Base-by-base conservation (phyloP, 2,797 vertebrate genomes). In the Melanotaenia trifasciata region DNA sequence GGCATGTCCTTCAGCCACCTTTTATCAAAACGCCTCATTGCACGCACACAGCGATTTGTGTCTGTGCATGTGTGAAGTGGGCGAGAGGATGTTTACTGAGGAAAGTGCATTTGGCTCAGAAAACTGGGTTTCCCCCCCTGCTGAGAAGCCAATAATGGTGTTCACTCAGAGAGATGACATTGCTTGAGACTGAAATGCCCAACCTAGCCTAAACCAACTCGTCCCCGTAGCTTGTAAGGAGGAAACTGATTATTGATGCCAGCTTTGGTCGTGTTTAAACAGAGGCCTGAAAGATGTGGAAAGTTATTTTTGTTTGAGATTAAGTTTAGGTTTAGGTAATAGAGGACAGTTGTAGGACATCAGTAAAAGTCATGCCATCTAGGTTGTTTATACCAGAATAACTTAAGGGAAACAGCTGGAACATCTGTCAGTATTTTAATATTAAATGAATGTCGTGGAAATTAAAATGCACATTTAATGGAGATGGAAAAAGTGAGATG, bases 21-120 rank as follows among this genome's bases (percentile, higher is more conserved):
- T 68, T 72, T 58, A 40, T 58, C n/a, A 10, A 51, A n/a, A 51
- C 38, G 33, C 56, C 68, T 66, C 24, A 24, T 76, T 76, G 38
- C 73, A 58, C 69, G 20, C 22, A 66, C 59, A 40, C 58, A 70
- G 72, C 59, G 78, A 84, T 91, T 82, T 30, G 70, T 78, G 81
- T 80, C 87, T 86, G 71, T 83, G 67, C 35, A 66, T 35, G 76
- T 66, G 71, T 79, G 78, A 79, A 76, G 59, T 70, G 43, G 53
- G 36, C 70, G 70, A 77, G 72, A 78, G 80, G 79, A 80, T 86
- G 80, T 88, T 89, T 91, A 87, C 81, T 78, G 78, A 70, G 67
- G 76, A 66, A 30, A 80, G 85, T 79, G 86, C 83, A 71, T 84
- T 85, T 78, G 73, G 63, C 79, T 73, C 80, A 74, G 81, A 81